phyloP scores from a whole-genome alignment of 2,888 invertebrate species.

The Digitonthophagus gazella region DNA sequence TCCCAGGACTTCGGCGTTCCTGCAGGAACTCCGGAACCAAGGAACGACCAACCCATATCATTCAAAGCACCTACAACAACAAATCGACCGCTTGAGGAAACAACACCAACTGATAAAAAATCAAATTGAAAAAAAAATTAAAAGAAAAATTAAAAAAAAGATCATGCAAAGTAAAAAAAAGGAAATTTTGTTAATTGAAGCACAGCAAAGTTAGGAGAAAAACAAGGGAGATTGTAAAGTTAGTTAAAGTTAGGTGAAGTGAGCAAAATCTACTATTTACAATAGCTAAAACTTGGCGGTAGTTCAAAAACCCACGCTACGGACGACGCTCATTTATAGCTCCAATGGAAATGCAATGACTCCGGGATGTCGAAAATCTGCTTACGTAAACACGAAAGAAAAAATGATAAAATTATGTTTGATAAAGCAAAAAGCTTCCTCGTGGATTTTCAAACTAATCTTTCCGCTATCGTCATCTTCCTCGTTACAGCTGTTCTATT shows the following conservation, averaged over 20 bases:
- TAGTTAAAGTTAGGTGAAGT: neutral
- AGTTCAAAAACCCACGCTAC: neutral
- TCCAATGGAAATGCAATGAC: neutral
- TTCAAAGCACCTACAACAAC: slow-evolving; percentile 38
- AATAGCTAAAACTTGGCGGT: neutral
- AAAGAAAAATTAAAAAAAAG: neutral
- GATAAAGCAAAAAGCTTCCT: neutral
- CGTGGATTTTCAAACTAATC: neutral
- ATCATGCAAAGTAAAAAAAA: neutral
- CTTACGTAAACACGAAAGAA: neutral
- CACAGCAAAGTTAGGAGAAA: too few relatives aligned
- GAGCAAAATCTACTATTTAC: neutral
- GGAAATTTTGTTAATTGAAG: neutral
- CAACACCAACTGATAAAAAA: neutral
- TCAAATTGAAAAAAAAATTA: neutral
- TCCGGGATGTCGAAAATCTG: neutral
- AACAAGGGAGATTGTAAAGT: too few relatives aligned
- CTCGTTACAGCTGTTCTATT: neutral
- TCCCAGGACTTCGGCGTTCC: slow-evolving; percentile 63
- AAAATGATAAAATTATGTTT: neutral
- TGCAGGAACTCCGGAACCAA: slow-evolving; percentile 22
- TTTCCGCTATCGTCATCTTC: too few relatives aligned
- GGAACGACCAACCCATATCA: slow-evolving; percentile 24
- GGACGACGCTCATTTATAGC: neutral
- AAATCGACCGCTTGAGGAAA: neutral